A percentile compares a stretch with the other conserved stretches of the same genome.
These are phyloP conservation scores for Meliscaeva auricollis DNA, from an alignment of 2,888 invertebrate species.

Conservation along the genomic window DNA sequence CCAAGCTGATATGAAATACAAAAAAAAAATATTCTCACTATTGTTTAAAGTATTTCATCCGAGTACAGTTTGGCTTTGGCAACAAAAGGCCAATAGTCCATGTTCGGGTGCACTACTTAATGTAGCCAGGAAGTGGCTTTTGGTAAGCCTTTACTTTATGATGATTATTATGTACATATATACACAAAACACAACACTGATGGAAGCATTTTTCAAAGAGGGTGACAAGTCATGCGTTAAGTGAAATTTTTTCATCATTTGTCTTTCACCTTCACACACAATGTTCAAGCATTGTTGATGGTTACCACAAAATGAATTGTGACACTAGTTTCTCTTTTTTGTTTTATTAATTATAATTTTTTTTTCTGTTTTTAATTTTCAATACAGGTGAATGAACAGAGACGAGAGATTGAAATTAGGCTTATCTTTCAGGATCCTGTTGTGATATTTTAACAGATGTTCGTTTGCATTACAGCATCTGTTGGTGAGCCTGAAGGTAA, in stretches of 20 bases:
- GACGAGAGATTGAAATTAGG: slow-evolving; percentile 20
- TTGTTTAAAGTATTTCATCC: slow-evolving; percentile 48
- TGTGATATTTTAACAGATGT: slow-evolving; percentile 43
- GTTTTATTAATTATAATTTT: slow-evolving; percentile 6
- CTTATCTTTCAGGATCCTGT: slow-evolving; percentile 39
- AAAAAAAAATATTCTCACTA: slow-evolving; percentile 33
- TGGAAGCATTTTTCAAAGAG: slow-evolving; percentile 28
- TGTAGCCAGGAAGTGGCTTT: slow-evolving; percentile 68
- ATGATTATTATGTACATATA: not conserved
- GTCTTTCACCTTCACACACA: slow-evolving; percentile 56
- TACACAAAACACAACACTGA: too few relatives aligned
- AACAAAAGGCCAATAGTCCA: slow-evolving; percentile 58
- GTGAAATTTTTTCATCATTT: slow-evolving; percentile 59
- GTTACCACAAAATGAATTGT: slow-evolving; percentile 58
- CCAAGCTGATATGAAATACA: not conserved
- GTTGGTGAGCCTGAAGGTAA: not conserved
- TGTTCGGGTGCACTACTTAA: slow-evolving; percentile 59
- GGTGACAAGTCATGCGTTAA: slow-evolving; percentile 70
- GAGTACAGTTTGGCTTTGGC: slow-evolving; percentile 29
- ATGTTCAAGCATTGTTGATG: slow-evolving; percentile 28
- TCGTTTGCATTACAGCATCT: slow-evolving; percentile 38
- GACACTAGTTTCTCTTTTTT: slow-evolving; percentile 67
- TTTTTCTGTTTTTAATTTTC: slow-evolving; percentile 15
- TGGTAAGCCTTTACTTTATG: slow-evolving; percentile 51
- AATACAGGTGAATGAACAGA: slow-evolving; percentile 54